Evolutionary conservation across 2,797 vertebrate genomes (phyloP).

Genomic region (Ammospiza maritima): DNA sequence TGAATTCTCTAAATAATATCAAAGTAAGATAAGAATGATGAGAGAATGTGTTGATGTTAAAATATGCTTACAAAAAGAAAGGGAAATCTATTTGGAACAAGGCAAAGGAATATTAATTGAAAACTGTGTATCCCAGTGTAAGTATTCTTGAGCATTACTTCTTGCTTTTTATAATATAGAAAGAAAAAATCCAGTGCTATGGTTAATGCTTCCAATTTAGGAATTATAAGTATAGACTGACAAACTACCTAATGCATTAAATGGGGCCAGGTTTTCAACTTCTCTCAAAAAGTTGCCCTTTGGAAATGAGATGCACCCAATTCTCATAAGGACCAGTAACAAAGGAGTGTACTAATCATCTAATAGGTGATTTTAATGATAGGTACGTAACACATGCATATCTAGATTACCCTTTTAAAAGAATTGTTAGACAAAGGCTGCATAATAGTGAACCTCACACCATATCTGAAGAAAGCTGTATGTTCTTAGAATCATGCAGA

Average conservation of each 20-base stretch:
- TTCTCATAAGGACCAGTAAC: background rate
- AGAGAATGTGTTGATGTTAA: background rate
- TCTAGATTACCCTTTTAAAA: background rate
- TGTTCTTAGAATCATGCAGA: background rate
- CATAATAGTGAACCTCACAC: background rate
- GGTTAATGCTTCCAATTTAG: background rate
- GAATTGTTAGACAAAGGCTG: background rate
- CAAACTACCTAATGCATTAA: background rate
- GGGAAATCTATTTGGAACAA: background rate
- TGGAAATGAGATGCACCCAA: background rate
- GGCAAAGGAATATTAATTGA: background rate
- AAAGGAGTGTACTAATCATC: background rate
- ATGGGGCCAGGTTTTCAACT: background rate
- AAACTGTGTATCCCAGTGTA: background rate
- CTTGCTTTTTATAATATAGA: background rate
- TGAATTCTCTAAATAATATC: background rate
- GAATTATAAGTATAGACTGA: background rate
- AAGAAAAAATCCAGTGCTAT: rapidly evolving
- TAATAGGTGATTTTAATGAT: background rate
- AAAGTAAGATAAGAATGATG: background rate
- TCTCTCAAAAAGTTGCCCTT: background rate
- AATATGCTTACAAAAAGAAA: background rate
- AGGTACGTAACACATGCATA: background rate
- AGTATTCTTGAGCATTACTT: background rate
- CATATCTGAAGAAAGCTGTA: background rate